Conservation (phyloP, 2,113 vertebrate genomes). For the Candoia aspera region DNA sequence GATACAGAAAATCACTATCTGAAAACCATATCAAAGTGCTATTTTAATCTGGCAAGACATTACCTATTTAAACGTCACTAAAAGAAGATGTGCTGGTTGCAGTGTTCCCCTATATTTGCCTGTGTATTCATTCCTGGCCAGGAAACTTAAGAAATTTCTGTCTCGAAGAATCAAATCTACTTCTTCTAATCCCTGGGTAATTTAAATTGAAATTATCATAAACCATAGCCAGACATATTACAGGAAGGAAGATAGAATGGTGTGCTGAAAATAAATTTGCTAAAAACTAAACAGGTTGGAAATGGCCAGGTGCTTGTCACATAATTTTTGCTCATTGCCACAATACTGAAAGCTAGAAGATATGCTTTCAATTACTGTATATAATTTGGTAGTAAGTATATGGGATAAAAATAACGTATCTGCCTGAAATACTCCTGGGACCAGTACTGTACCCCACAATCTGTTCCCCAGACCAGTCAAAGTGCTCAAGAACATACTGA, state of each 20-base stretch:
- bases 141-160: not conserved
- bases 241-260: not conserved
- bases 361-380: not conserved
- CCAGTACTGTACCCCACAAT: not conserved
- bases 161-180: not conserved
- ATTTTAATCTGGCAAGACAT: constrained; percentile 31
- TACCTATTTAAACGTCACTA: not conserved
- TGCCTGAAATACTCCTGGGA: not conserved
- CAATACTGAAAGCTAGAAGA: not conserved
- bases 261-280: not conserved
- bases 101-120: not conserved
- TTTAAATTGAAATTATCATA: not conserved
- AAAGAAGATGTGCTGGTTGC: not conserved
- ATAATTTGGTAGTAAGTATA: not conserved
- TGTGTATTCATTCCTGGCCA: not conserved
- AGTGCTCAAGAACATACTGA: not conserved
- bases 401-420: not conserved
- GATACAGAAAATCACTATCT: constrained; percentile 46
- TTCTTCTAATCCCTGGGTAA: not conserved
- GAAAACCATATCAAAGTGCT: constrained; percentile 53
- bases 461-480: not conserved
- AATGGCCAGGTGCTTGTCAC: not conserved
- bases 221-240: not conserved
- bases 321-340: not conserved
- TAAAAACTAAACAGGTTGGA: not conserved